phyloP scores from a whole-genome alignment of 2,888 invertebrate species.

The Volucella inanis region DNA sequence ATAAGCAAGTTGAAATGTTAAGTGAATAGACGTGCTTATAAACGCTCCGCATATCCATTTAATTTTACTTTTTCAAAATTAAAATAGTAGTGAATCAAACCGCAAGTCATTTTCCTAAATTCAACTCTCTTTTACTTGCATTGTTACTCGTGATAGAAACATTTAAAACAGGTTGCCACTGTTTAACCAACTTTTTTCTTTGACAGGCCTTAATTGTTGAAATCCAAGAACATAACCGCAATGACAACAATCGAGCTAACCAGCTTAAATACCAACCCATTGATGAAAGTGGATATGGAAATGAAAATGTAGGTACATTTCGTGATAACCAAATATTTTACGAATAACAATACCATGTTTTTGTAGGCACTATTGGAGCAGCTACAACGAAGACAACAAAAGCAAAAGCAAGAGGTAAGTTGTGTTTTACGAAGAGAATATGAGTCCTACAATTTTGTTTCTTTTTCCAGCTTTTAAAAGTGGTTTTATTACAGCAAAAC shows the following conservation, averaged over 20 bases:
- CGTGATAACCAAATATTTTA: no score
- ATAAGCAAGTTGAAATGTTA: no score
- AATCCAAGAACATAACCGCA: conserved; percentile 62
- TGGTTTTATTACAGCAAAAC: conserved; percentile 85
- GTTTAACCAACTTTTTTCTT: conserved; percentile 85
- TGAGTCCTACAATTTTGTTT: not conserved
- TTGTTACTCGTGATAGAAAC: no score
- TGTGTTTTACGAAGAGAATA: conserved; percentile 4
- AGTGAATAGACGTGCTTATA: no score
- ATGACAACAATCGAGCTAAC: conserved; percentile 42
- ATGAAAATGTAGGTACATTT: conserved; percentile 74
- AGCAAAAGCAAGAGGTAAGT: conserved; percentile 76
- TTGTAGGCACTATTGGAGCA: conserved; percentile 75
- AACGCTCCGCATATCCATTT: no score
- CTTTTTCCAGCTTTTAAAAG: conserved; percentile 83
- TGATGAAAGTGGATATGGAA: conserved; percentile 73
- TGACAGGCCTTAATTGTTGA: conserved; percentile 71
- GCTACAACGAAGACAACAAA: conserved; percentile 75
- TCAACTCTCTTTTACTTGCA: no score
- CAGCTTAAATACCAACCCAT: conserved; percentile 34
- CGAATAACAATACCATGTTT: not conserved
- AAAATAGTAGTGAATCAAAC: no score
- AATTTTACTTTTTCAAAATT: no score
- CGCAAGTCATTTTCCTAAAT: no score
- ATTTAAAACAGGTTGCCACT: conserved; percentile 87